Conservation (phyloP, 2,113 vertebrate genomes). For the Dipodomys stephensi region DNA sequence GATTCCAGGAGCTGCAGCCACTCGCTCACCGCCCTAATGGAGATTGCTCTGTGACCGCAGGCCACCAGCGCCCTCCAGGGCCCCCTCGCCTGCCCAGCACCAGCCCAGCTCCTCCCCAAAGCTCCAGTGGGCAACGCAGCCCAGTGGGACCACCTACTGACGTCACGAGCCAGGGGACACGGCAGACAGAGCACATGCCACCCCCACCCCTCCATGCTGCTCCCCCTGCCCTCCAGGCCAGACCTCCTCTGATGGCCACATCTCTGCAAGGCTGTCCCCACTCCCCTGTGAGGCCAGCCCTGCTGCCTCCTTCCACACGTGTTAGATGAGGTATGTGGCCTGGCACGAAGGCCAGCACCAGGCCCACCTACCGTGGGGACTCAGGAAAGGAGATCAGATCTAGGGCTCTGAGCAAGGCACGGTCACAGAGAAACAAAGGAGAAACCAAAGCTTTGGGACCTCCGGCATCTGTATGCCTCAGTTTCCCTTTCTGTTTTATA, state of each 20-base stretch:
- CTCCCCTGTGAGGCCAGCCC: not conserved
- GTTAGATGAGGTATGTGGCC: not conserved
- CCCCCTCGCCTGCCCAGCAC: not conserved
- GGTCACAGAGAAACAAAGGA: not conserved
- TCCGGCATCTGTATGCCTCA: not conserved
- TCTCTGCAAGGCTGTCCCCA: not conserved
- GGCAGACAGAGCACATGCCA: not conserved
- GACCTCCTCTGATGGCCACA: not conserved
- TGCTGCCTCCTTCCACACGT: accelerated
- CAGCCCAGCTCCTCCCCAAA: not conserved
- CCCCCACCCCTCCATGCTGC: accelerated
- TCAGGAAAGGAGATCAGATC: not conserved
- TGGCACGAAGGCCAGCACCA: not conserved
- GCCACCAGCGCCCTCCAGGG: not conserved
- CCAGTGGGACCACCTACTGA: constrained; percentile 31
- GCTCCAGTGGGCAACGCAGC: not conserved
- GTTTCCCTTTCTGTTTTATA: not conserved
- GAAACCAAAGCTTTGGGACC: not conserved
- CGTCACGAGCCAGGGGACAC: not conserved
- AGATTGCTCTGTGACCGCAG: constrained; percentile 70
- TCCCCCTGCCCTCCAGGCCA: not conserved
- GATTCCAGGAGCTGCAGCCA: constrained; percentile 77
- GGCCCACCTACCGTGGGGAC: not conserved
- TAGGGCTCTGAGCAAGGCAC: not conserved
- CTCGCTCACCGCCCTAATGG: constrained; percentile 72